Evolutionary conservation across 2,797 vertebrate genomes (phyloP).

Genomic region (Diglossa cyanea): DNA sequence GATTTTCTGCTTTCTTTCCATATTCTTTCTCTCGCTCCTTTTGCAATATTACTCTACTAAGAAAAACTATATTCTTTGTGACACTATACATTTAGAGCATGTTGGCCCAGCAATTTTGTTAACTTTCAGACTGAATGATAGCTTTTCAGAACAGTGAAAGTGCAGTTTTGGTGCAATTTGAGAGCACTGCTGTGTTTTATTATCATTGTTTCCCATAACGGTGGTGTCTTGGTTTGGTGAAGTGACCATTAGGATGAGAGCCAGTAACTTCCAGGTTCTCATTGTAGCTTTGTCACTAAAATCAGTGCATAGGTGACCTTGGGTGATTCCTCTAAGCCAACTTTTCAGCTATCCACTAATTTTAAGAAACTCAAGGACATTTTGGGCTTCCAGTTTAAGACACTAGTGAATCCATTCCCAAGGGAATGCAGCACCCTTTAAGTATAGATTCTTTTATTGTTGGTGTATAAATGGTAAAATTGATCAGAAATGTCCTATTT

Average conservation of each 20-base stretch:
- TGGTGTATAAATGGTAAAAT: not conserved
- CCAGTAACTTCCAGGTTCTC: conserved; percentile 26
- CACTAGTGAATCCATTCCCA: not conserved
- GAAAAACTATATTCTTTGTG: not conserved
- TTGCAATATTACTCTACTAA: conserved; percentile 10
- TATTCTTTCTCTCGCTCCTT: not conserved
- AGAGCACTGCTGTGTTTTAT: conserved; percentile 34
- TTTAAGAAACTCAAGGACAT: not conserved
- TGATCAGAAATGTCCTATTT: not conserved
- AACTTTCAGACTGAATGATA: conserved; percentile 34
- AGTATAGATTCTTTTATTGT: not conserved
- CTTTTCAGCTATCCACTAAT: not conserved
- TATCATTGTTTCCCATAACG: conserved; percentile 27
- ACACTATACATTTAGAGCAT: conserved; percentile 17
- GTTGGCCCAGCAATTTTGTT: conserved; percentile 54
- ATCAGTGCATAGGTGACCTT: conserved; percentile 5
- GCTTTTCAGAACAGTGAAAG: conserved; percentile 35
- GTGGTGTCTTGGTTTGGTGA: conserved; percentile 11
- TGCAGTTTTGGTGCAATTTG: conserved; percentile 28
- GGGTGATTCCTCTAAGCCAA: not conserved
- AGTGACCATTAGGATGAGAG: conserved; percentile 28
- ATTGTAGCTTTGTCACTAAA: conserved; percentile 13
- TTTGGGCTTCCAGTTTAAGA: not conserved
- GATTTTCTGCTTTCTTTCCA: not conserved
- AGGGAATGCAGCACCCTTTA: not conserved